phyloP scores from a whole-genome alignment of 2,888 invertebrate species.

The Agrotis clavis region DNA sequence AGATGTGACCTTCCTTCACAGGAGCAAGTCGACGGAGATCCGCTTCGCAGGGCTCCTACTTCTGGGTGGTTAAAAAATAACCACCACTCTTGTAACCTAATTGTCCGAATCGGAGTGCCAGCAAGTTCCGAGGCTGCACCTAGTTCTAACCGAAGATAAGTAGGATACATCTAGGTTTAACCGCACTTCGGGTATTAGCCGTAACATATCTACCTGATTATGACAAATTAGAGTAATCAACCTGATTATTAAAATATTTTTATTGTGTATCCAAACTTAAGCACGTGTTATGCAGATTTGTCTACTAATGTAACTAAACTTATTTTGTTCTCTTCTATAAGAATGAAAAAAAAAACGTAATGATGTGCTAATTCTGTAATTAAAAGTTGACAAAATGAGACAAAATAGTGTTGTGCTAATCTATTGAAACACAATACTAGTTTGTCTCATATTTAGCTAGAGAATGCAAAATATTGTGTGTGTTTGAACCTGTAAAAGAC shows the following conservation, averaged over 20 bases:
- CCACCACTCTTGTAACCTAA: too few species aligned
- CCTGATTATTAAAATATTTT: not conserved
- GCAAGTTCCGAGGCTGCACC: too few species aligned
- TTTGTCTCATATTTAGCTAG: constrained; percentile 1
- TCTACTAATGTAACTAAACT: constrained; percentile 9
- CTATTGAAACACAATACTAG: constrained; percentile 9
- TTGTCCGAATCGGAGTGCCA: too few species aligned
- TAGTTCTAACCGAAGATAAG: too few species aligned
- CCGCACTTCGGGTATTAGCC: too few species aligned
- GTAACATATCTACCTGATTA: constrained; percentile 5
- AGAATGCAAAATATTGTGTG: constrained; percentile 22
- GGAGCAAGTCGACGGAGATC: too few species aligned
- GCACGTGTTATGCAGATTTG: constrained; percentile 28
- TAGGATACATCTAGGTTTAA: too few species aligned
- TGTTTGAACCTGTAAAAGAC: constrained; percentile 46
- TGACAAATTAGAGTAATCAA: not conserved
- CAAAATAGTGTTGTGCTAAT: too few species aligned
- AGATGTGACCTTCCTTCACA: too few species aligned
- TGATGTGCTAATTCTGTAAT: constrained; percentile 15
- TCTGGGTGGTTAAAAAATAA: too few species aligned
- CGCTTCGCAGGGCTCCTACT: too few species aligned
- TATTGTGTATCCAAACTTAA: constrained; percentile 10
- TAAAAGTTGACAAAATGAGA: too few species aligned
- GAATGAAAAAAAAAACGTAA: constrained; percentile 18
- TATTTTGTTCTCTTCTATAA: constrained; percentile 15